Evolutionary conservation across 2,113 vertebrate genomes (phyloP), one percentile per base, ranked within the genome.

Genomic region (Tupaia chinensis): DNA sequence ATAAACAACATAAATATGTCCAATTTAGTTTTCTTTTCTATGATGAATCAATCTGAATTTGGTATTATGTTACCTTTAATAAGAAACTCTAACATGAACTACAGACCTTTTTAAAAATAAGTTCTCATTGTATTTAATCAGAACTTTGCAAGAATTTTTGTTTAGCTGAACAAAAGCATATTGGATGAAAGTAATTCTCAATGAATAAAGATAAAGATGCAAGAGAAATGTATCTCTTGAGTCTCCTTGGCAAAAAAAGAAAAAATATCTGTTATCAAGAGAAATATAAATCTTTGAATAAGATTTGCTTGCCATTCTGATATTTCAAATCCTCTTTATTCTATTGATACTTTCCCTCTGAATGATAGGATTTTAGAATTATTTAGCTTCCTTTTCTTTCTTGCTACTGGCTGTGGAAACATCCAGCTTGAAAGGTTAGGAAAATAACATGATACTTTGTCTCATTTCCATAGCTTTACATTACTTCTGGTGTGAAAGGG

Each of bases 231-330:
- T 27, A 76, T 91, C 91, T 85, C 60, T 4, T 80, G 17, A 8
- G 25, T 63, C 0, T 32, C 27, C 9, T 74, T 58, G 11, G 44
- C 15, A 25, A 44, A 32, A 89, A 56, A 76, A 25, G 74, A 14
- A 20, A 9, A 93, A 23, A 77, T 4, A 44, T 44, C 63, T 78
- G 7, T 9, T 60, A 9, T 65, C 16, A 60, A 74, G 2, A 74
- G 53, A 94, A 96, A 93, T 15, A 32, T 2, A 16, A 87, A 77
- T 66, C 29, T 77, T 94, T 90, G 54, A 73, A 5, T 80, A 70
- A 60, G 65, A 15, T 61, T 44, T 25, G 1, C 44, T 84, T 84
- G 9, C 27, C 63, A 80, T 63, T 78, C 23, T 93, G n/a, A 27
- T 91, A 85, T 23, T 70, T 92, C 44, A 82, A 14, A 8, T 56